phyloP scores from a whole-genome alignment of 2,888 invertebrate species.

The Ctenicera cuprea region DNA sequence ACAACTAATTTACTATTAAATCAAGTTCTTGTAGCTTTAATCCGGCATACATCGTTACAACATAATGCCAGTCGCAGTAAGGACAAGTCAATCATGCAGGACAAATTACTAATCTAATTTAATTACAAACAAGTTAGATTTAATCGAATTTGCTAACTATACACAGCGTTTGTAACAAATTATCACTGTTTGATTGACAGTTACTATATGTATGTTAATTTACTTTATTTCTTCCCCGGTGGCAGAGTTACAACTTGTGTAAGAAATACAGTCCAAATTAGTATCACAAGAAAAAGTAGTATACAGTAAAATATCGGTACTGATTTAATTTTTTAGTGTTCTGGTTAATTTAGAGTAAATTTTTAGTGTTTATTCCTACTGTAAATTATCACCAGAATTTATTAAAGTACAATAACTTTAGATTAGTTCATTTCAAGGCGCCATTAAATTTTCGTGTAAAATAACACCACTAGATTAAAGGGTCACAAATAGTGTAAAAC shows the following conservation, averaged over 20 bases:
- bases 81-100: conserved; percentile 54
- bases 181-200: conserved; percentile 44
- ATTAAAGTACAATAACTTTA: no score
- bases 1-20: conserved; percentile 37
- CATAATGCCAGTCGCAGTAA: conserved; percentile 26
- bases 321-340: no score
- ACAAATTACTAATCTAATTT: conserved; percentile 50
- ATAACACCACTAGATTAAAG: no score
- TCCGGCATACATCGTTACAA: conserved; percentile 33
- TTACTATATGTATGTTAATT: conserved; percentile 15
- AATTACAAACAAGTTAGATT: conserved; percentile 43
- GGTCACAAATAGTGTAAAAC: no score
- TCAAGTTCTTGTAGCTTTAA: conserved; percentile 25
- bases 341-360: no score
- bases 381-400: no score
- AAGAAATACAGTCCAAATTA: background rate
- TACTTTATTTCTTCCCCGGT: background rate
- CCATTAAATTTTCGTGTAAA: no score
- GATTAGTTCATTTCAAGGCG: no score
- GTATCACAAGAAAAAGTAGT: no score
- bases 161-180: conserved; percentile 39
- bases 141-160: conserved; percentile 38
- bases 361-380: no score
- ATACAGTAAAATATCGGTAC: no score
- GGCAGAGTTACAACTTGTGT: background rate